Base-by-base conservation (phyloP, 2,797 vertebrate species). In the Spheniscus humboldti region DNA sequence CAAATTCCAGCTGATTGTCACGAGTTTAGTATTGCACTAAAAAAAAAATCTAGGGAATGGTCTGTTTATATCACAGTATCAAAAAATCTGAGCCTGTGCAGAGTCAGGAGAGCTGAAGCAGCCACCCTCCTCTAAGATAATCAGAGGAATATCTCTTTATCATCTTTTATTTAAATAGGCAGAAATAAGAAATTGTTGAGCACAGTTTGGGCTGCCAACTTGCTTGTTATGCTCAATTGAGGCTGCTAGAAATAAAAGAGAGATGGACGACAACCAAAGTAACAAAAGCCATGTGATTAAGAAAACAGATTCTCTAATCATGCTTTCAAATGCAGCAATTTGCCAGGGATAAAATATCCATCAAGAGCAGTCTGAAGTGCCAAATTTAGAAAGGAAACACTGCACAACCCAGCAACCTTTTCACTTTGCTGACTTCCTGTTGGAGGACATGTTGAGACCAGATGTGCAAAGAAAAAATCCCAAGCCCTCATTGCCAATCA, bases 271-370 rank as follows among this genome's bases (percentile, higher is more conserved):
- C 95, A 97, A 97, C 96, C 96, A 97, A 97, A 97, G 95, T 95
- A 97, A 98, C 96, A 94, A 98, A 98, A 98, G 95, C 98, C 98
- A 98, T 95, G 97, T 98, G 98, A 99, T 99, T 99, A 99, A 99
- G 98, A 99, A 99, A 99, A 99, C 98, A 99, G 98, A 99, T 99
- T 99, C 98, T 97, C 98, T 99, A 99, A 99, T 99, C 99, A 98
- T 97, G 97, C 98, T 98, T 99, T 99, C 98, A 99, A 99, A 99
- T 98, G 98, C 98, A 98, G 98, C 99, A 99, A 99, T 99, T 99
- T 99, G 98, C 98, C 97, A 98, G 97, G 98, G 98, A 99, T 99
- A 99, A 99, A 99, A 99, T 99, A 99, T 99, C 99, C 98, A 99
- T 99, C 99, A 99, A 98, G 98, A 98, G 98, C 97, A 98, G 98